Evolutionary conservation across 2,113 vertebrate genomes (phyloP).

Genomic region (Clarias batrachus): DNA sequence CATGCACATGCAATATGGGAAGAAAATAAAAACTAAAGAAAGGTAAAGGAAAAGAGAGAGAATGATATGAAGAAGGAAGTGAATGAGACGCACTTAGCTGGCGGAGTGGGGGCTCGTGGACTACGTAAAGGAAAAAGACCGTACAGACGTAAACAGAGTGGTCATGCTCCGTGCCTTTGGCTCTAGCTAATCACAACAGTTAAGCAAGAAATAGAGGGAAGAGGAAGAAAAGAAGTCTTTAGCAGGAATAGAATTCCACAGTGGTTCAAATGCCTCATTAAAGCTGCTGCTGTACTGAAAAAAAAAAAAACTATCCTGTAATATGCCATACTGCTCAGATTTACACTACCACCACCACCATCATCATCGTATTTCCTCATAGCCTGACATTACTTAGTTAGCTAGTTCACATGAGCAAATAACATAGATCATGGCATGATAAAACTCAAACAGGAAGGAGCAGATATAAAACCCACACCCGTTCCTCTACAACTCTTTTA

Average conservation of each 20-base stretch:
- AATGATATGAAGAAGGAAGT: background rate
- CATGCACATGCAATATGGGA: conserved; percentile 31
- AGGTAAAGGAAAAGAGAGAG: background rate
- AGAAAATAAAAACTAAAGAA: background rate
- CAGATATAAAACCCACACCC: background rate
- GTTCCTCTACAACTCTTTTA: background rate
- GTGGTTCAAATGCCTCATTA: background rate
- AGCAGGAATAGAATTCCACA: conserved; percentile 69
- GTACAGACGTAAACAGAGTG: conserved; percentile 55
- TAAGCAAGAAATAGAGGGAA: conserved; percentile 51
- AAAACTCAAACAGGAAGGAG: background rate
- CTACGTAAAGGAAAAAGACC: conserved; percentile 53
- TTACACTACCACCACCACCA: background rate
- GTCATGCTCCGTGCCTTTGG: conserved; percentile 50
- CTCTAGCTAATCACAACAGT: conserved; percentile 42
- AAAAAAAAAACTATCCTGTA: background rate
- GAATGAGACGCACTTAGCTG: conserved; percentile 49
- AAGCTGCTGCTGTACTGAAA: background rate
- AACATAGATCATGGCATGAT: background rate
- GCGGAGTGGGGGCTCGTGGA: conserved; percentile 51
- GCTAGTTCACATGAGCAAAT: background rate
- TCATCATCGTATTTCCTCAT: background rate
- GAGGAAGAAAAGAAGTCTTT: conserved; percentile 65
- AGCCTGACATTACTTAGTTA: background rate
- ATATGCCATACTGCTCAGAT: background rate